Base-by-base conservation (phyloP, 2,113 vertebrate species). In the Malurus cyaneus region DNA sequence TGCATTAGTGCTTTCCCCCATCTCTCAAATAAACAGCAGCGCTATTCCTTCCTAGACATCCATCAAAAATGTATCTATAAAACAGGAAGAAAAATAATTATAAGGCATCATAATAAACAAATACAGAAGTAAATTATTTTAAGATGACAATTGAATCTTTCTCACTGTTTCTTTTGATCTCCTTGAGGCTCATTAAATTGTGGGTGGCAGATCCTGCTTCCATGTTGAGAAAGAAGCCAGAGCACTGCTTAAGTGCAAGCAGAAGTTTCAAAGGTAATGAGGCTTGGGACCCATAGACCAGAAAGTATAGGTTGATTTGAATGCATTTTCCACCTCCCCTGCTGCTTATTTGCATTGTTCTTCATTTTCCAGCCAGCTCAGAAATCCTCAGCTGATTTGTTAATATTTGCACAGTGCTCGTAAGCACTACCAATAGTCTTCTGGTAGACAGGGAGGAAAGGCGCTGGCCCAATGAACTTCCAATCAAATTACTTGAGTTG, bases 251-350 rank as follows among this genome's bases (percentile, higher is more conserved):
- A 86, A 57, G 21, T 3, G 6, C 67, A 83, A 92, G 78, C 34
- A 92, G 70, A 94, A 94, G 81, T 97, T 96, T 94, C 85, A 95
- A 87, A 96, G 52, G 81, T 96, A 96, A 97, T 95, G 94, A 97
- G 92, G 70, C 76, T 92, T 96, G 94, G 96, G 93, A 92, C 93
- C 71, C 79, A 65, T 54, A 80, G 91, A 92, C 50, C 61, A 93
- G 93, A 93, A 91, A 83, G 83, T 67, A 88, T 76, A 91, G 49
- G 26, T 66, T 95, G 86, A 96, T 96, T 96, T 96, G 80, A 71
- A 95, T 96, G 67, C 69, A 62, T 94, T 94, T 96, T 86, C 57
- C 8, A 80, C 88, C 65, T 95, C 74, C 70, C 71, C 79, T 83
- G 87, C 86, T 97, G 94, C 87, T 96, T 96, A 91, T 96, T 96